These are phyloP conservation scores for Psilanteris sp. DNA, from an alignment of 1,140 invertebrate species.

Conservation along the genomic window DNA sequence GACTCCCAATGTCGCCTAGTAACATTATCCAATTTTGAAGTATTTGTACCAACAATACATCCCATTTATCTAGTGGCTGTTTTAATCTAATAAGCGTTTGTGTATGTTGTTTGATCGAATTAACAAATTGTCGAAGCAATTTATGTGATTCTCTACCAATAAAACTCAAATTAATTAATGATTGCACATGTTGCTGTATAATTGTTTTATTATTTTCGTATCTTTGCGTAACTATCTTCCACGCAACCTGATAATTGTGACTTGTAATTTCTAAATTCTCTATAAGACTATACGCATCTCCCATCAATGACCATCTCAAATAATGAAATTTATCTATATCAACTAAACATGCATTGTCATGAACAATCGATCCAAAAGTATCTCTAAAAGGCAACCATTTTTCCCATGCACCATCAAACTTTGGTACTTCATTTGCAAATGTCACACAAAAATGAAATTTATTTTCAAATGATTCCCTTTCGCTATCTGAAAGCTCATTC, in stretches of 20 bases:
- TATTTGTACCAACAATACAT: slow-evolving; percentile 24
- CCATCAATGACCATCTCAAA: slow-evolving; percentile 3
- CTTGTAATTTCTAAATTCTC: slow-evolving; percentile 1
- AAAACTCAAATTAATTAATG: slow-evolving; percentile 17
- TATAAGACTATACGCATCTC: slow-evolving; percentile 1
- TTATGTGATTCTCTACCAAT: slow-evolving; percentile 5
- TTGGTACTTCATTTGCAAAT: slow-evolving; percentile 34
- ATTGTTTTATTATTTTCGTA: slow-evolving; percentile 29
- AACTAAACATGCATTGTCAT: slow-evolving; percentile 55
- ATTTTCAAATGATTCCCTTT: slow-evolving; percentile 8
- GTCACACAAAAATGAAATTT: neutral
- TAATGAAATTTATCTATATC: slow-evolving; percentile 65
- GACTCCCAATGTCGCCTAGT: no score
- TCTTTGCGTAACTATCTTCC: slow-evolving; percentile 4
- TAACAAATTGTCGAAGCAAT: slow-evolving; percentile 12
- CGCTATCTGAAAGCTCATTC: neutral
- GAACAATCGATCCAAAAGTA: slow-evolving; percentile 61
- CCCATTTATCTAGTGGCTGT: slow-evolving; percentile 13
- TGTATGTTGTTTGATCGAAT: slow-evolving; percentile 8
- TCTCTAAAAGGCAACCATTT: slow-evolving; percentile 68
- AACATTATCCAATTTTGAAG: slow-evolving; percentile 17
- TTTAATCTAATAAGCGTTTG: slow-evolving; percentile 4
- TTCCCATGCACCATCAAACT: slow-evolving; percentile 63
- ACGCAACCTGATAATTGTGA: slow-evolving; percentile 22
- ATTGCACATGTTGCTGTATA: slow-evolving; percentile 21